Conservation (phyloP, 2,888 invertebrate species). For the Rhingia campestris region DNA sequence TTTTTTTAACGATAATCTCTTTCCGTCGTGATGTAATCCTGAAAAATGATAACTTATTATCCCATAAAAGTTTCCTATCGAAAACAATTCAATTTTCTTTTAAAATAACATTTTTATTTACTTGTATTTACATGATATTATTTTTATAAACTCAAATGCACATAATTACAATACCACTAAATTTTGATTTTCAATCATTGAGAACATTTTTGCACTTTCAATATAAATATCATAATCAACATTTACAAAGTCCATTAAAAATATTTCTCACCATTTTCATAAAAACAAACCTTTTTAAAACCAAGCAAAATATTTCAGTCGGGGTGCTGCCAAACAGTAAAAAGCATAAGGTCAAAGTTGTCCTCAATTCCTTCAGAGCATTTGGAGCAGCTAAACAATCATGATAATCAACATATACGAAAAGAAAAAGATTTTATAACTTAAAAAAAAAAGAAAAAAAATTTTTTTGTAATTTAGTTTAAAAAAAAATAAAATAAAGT, state of each 20-base stretch:
- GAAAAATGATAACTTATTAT: no score
- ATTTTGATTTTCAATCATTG: no score
- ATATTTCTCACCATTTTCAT: not conserved
- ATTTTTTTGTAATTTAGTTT: not conserved
- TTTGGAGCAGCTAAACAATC: constrained; percentile 71
- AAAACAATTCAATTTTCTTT: no score
- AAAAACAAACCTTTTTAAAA: constrained; percentile 14
- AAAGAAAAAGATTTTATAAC: not conserved
- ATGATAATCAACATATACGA: not conserved
- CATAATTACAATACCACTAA: no score
- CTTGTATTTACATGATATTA: no score
- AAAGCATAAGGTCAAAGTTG: constrained; percentile 59
- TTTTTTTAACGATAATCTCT: no score
- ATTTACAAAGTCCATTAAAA: not conserved
- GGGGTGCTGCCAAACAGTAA: constrained; percentile 68
- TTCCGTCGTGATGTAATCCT: no score
- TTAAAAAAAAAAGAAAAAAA: constrained; percentile 8
- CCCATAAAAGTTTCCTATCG: no score
- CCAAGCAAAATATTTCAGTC: constrained; percentile 61
- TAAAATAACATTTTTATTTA: no score
- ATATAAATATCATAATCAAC: not conserved
- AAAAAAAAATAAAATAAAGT: constrained; percentile 23
- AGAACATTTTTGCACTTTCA: not conserved
- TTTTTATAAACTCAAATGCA: no score
- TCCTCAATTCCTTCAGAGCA: constrained; percentile 64